Evolutionary conservation across 2,888 invertebrate genomes (phyloP).

Genomic region (Cantharis rufa): DNA sequence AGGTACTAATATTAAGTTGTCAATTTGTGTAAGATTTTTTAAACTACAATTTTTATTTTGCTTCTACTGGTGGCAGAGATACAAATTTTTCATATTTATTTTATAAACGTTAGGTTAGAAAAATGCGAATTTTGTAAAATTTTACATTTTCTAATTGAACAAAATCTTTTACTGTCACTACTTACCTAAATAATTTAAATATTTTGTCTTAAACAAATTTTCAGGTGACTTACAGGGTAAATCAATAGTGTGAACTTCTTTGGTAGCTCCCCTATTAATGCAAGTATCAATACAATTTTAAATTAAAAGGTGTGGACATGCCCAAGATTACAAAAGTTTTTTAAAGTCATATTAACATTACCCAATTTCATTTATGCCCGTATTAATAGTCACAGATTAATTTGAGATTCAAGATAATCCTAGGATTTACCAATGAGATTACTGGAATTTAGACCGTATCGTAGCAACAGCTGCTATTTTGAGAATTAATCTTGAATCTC

Average conservation of each 20-base stretch:
- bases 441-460: no score
- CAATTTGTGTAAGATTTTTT: neutral
- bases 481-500: no score
- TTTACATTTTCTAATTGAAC: conserved; percentile 6
- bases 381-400: no score
- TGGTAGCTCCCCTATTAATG: neutral
- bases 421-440: no score
- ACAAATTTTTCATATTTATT: neutral
- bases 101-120: neutral
- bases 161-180: neutral
- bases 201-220: conserved; percentile 61
- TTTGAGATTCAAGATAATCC: no score
- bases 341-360: no score
- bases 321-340: neutral
- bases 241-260: neutral
- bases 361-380: no score
- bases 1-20: conserved; percentile 61
- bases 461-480: no score
- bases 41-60: neutral
- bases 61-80: neutral
- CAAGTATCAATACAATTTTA: neutral
- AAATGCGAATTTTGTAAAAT: conserved; percentile 1
- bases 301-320: neutral
- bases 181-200: neutral
- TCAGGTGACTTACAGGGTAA: conserved; percentile 57